Base-by-base conservation (phyloP, 92 coral and sea anemone species). In the Parazoanthus atlanticus region DNA sequence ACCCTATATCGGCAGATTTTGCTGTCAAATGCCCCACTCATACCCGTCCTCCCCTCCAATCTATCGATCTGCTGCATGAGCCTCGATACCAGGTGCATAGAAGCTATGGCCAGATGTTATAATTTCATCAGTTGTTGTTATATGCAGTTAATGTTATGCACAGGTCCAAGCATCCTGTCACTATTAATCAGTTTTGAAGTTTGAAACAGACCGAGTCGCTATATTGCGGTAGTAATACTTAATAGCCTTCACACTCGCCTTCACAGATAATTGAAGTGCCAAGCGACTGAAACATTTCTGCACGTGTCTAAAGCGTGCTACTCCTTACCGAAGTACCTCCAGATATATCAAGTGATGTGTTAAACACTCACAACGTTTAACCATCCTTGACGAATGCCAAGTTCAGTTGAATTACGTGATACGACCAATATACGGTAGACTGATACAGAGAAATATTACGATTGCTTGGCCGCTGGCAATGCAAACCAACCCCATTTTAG, bases 251-350 rank as follows among this genome's bases (percentile, higher is more conserved):
- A 49, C 84, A 56, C 84, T 46, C 49, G 6, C 6, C 49, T 29
- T 54, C 41, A 80, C 38, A 80, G 25, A 54, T 29, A 16, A 23
- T 73, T 79, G 25, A 26, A 80, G 70, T 80, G 28, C 26, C 54
- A 81, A 81, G 71, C 74, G 7, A 32, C 3, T 61, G 31, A 61
- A 61, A 25, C 40, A 61, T 15, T 52, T 31, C 72, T 19, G 71
- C 85, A 81, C 85, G 85, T 61, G 74, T 21, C 54, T 6, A 81
- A 34, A 31, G 85, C 47, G 85, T 80, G 72, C 71, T 46, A 23
- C 70, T 38, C 7, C 46, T 17, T 25, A 40, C 8, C 25, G 30
- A 69, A 76, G 38, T 36, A 36, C 38, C 47, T 6, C n/a, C 79
- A 34, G 54, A 36, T 17, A 26, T 12, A 7, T 21, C 79, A 76